phyloP scores from a whole-genome alignment of 2,797 vertebrate genomes.

The Cetoscarus ocellatus region DNA sequence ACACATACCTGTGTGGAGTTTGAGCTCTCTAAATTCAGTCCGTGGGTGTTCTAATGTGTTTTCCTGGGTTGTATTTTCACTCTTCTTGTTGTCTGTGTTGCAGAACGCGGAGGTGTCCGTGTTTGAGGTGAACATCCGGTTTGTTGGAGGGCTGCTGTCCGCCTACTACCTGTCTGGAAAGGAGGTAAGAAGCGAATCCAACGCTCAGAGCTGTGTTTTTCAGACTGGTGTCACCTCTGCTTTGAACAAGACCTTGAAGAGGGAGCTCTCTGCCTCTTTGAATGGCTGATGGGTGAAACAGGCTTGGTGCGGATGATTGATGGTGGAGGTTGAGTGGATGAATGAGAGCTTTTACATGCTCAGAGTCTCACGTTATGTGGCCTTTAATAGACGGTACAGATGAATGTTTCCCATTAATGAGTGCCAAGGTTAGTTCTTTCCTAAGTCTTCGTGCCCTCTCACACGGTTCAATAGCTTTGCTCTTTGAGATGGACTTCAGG shows the following conservation, averaged over 20 bases:
- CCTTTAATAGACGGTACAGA: constrained; percentile 12
- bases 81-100: constrained; percentile 6
- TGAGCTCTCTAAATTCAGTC: background rate
- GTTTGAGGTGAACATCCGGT: constrained; percentile 99
- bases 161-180: constrained; percentile 98
- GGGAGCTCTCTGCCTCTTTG: background rate
- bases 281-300: constrained; percentile 18
- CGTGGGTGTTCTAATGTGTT: constrained; percentile 2
- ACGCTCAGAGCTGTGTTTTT: background rate
- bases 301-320: background rate
- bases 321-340: constrained; percentile 10
- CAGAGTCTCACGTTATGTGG: background rate
- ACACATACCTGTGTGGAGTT: background rate
- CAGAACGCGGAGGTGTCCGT: constrained; percentile 97
- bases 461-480: background rate
- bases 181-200: constrained; percentile 87
- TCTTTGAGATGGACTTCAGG: background rate
- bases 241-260: background rate
- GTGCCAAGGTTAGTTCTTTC: background rate
- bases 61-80: background rate
- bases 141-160: constrained; percentile 96
- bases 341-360: constrained; percentile 16
- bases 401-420: constrained; percentile 5
- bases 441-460: background rate
- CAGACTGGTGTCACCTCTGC: background rate